Conservation (phyloP, 2,888 invertebrate genomes). For the Papilio elwesi region DNA sequence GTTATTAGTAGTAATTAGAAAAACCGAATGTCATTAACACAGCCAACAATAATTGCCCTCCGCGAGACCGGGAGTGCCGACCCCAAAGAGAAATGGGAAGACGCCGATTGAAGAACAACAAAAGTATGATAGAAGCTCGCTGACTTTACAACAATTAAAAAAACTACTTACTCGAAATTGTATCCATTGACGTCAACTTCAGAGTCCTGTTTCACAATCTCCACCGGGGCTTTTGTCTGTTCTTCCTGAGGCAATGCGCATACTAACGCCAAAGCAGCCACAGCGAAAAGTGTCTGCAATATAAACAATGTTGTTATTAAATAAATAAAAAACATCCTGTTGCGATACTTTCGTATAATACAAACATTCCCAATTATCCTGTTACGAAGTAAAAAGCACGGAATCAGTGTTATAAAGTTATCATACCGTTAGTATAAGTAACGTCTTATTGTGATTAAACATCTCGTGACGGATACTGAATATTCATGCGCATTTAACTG, state of each 20-base stretch:
- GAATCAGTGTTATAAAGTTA: no score
- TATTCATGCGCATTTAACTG: no score
- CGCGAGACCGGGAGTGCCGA: no score
- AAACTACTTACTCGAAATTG: slow-evolving; percentile 85
- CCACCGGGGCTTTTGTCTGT: slow-evolving; percentile 63
- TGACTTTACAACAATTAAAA: background rate
- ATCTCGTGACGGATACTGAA: no score
- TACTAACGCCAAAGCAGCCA: slow-evolving; percentile 65
- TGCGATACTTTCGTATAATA: background rate
- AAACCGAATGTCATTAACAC: no score
- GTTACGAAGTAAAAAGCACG: no score
- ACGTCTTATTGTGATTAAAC: no score
- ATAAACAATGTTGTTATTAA: slow-evolving; percentile 11
- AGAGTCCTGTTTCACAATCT: slow-evolving; percentile 85
- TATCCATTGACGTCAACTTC: slow-evolving; percentile 86
- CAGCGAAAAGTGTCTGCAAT: slow-evolving; percentile 67
- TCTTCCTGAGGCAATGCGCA: slow-evolving; percentile 65
- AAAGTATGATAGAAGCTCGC: background rate
- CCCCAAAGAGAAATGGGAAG: no score
- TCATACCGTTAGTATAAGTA: no score
- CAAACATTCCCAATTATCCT: no score
- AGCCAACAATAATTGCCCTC: no score
- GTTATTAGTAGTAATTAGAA: no score
- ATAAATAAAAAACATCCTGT: background rate
- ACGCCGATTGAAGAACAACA: background rate